Conservation (phyloP, 2,888 invertebrate species). For the Andricus quercusramuli region DNA sequence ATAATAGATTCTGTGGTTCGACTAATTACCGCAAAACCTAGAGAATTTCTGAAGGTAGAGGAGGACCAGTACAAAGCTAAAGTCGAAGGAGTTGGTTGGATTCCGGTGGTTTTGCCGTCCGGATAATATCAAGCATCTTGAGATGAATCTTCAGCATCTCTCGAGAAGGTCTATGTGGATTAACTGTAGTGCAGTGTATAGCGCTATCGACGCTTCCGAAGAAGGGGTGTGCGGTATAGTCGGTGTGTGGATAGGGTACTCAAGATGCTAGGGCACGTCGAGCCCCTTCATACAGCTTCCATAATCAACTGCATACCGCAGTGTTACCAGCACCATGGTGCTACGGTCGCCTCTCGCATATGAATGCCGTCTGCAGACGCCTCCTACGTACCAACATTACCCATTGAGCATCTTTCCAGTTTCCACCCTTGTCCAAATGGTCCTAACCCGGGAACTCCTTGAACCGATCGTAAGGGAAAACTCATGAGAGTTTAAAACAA, state of each 20-base stretch:
- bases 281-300: constrained; percentile 78
- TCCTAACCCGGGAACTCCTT: background rate
- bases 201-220: constrained; percentile 64
- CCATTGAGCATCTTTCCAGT: constrained; percentile 51
- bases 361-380: constrained; percentile 71
- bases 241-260: constrained; percentile 72
- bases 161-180: constrained; percentile 68
- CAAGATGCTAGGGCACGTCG: constrained; percentile 78
- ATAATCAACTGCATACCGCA: constrained; percentile 79
- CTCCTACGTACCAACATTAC: constrained; percentile 54
- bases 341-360: constrained; percentile 71
- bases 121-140: constrained; percentile 67
- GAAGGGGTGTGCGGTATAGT: constrained; percentile 46
- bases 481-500: background rate
- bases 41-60: background rate
- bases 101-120: constrained; percentile 28
- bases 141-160: constrained; percentile 69
- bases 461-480: constrained; percentile 9
- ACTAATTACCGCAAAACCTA: constrained; percentile 6
- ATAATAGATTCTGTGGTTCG: constrained; percentile 20
- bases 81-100: constrained; percentile 10
- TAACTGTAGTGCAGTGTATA: constrained; percentile 67
- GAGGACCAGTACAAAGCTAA: constrained; percentile 19
- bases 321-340: constrained; percentile 70
- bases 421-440: constrained; percentile 40